Conservation (phyloP, 92 coral and sea anemone genomes). For the Epizoanthus rinbou region DNA sequence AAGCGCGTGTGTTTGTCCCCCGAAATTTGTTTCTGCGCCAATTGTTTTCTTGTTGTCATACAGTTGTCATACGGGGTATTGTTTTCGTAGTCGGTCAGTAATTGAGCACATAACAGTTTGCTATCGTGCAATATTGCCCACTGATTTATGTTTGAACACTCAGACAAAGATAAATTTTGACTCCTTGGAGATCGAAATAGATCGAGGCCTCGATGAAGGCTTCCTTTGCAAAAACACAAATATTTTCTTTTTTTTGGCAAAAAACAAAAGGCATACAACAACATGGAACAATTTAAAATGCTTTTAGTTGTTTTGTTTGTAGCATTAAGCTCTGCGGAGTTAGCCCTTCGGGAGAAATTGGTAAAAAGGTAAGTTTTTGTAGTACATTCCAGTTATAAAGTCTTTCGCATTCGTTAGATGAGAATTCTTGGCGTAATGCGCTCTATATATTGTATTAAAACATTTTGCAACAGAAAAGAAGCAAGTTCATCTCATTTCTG, state of each 20-base stretch:
- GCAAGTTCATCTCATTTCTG: constrained; percentile 50
- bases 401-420: not conserved
- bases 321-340: not conserved
- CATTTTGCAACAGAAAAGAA: not conserved
- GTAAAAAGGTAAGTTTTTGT: not conserved
- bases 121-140: constrained; percentile 1
- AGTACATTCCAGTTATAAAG: not conserved
- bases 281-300: not conserved
- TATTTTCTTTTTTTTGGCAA: not conserved
- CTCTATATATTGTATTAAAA: not conserved
- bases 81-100: constrained; percentile 2
- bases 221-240: not conserved
- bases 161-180: not conserved
- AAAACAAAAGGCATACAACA: not conserved
- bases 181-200: not conserved
- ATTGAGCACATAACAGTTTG: constrained; percentile 25
- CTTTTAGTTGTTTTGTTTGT: not conserved
- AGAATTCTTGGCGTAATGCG: not conserved
- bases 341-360: not conserved
- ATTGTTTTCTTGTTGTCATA: constrained; percentile 18
- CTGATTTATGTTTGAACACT: not conserved
- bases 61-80: constrained; percentile 5
- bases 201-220: constrained; percentile 6
- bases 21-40: not conserved
- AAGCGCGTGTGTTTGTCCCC: not conserved